phyloP scores from a whole-genome alignment of 2,888 invertebrate species.

The Fragum sueziense region DNA sequence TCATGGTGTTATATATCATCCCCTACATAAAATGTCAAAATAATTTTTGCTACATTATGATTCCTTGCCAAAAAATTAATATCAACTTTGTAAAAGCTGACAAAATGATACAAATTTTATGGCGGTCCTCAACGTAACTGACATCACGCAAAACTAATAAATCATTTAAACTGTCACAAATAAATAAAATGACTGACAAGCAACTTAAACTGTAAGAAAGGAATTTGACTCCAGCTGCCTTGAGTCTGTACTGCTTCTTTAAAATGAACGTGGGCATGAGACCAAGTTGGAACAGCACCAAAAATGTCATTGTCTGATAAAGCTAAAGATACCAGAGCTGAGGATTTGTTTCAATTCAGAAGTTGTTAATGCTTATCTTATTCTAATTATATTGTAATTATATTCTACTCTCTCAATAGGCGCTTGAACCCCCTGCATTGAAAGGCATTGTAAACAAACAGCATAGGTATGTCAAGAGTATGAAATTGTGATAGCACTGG shows the following conservation, averaged over 20 bases:
- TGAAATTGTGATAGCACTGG: too few relatives aligned
- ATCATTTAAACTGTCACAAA: conserved; percentile 18
- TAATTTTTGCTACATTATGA: conserved; percentile 2
- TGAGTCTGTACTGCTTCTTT: neutral
- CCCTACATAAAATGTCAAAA: neutral
- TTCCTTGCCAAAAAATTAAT: conserved; percentile 17
- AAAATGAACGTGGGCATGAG: neutral
- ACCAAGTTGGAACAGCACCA: neutral
- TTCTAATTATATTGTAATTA: too few relatives aligned
- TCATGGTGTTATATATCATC: conserved; percentile 14
- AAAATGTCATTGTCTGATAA: neutral
- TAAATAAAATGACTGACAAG: conserved; percentile 16
- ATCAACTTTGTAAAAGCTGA: conserved; percentile 7
- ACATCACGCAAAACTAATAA: conserved; percentile 18
- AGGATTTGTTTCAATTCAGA: too few relatives aligned
- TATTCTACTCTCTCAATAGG: too few relatives aligned
- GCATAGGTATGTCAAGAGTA: too few relatives aligned
- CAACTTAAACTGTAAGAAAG: conserved; percentile 4
- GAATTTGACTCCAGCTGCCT: conserved; percentile 20
- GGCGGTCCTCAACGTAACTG: neutral
- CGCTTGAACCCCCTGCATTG: too few relatives aligned
- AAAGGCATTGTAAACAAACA: too few relatives aligned
- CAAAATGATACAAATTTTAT: conserved; percentile 1
- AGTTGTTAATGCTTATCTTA: too few relatives aligned
- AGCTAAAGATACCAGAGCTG: too few relatives aligned